phyloP scores from a whole-genome alignment of 2,113 vertebrate species.

The Panthera tigris region DNA sequence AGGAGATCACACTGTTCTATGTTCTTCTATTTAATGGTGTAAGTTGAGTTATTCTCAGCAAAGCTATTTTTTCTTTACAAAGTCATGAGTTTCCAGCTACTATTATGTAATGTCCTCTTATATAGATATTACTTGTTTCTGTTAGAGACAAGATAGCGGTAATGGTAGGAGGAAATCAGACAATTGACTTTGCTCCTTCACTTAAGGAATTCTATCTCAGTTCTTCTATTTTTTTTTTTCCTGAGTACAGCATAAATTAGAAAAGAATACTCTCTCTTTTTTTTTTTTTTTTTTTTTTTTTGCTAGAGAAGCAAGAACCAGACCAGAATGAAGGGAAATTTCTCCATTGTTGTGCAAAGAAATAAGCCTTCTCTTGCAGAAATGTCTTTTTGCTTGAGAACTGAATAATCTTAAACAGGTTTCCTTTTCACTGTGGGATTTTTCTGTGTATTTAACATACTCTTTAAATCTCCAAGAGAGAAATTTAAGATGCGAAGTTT shows the following conservation, averaged over 20 bases:
- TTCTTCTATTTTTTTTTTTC: neutral
- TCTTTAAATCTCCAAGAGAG: constrained; percentile 25
- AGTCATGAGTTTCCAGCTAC: neutral
- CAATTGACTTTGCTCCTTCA: neutral
- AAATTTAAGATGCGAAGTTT: neutral
- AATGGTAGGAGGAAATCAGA: neutral
- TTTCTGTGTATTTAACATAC: neutral
- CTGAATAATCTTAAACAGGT: neutral
- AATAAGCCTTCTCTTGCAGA: neutral
- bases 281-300: neutral
- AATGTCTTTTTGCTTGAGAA: constrained; percentile 40
- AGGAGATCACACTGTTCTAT: neutral
- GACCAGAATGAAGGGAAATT: neutral
- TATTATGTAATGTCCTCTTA: neutral
- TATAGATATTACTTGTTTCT: neutral
- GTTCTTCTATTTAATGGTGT: neutral
- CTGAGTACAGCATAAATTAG: neutral
- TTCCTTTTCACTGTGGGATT: neutral
- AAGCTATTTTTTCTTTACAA: neutral
- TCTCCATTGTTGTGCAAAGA: neutral
- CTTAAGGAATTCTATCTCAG: neutral
- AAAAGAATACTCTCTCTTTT: neutral
- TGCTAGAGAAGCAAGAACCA: neutral
- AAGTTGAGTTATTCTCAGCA: neutral
- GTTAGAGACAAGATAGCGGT: neutral